A percentile compares a stretch with the other conserved stretches of the same genome.
Conservation (phyloP, 2,113 vertebrate genomes). For the Dascyllus trimaculatus region DNA sequence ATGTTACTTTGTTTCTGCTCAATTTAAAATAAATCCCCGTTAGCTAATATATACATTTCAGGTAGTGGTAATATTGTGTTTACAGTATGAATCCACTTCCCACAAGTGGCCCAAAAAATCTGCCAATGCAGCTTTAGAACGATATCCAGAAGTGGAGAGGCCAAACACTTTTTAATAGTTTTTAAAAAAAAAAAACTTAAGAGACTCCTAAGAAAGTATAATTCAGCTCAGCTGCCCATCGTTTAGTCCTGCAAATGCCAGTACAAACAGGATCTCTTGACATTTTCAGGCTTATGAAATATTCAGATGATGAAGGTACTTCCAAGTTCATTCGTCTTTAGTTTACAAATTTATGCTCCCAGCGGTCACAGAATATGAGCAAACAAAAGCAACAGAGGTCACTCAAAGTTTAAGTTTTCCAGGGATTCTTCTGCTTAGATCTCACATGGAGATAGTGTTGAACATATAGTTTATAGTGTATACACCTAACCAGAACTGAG, state of each 20-base stretch:
- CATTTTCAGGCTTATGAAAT: conserved; percentile 20
- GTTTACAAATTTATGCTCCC: neutral
- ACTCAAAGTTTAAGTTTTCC: neutral
- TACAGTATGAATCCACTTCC: too few species aligned
- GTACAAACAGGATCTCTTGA: neutral
- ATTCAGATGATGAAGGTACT: neutral
- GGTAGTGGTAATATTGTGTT: neutral
- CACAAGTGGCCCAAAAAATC: neutral
- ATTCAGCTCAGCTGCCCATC: neutral
- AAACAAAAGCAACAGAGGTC: neutral
- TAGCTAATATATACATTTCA: neutral
- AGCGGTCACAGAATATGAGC: neutral
- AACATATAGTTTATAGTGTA: too few species aligned
- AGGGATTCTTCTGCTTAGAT: neutral
- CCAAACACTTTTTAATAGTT: neutral
- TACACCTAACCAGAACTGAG: neutral
- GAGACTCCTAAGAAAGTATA: neutral
- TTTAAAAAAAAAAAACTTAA: too few species aligned
- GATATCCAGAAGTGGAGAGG: neutral
- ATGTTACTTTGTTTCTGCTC: neutral
- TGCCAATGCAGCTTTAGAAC: neutral
- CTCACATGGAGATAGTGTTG: neutral
- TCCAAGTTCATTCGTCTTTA: neutral
- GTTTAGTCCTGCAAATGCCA: conserved; percentile 14
- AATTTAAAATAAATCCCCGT: neutral